Evolutionary conservation across 2,888 invertebrate species (phyloP), one percentile per base, ranked within the genome.

Genomic region (Cyrtodaria siliqua): DNA sequence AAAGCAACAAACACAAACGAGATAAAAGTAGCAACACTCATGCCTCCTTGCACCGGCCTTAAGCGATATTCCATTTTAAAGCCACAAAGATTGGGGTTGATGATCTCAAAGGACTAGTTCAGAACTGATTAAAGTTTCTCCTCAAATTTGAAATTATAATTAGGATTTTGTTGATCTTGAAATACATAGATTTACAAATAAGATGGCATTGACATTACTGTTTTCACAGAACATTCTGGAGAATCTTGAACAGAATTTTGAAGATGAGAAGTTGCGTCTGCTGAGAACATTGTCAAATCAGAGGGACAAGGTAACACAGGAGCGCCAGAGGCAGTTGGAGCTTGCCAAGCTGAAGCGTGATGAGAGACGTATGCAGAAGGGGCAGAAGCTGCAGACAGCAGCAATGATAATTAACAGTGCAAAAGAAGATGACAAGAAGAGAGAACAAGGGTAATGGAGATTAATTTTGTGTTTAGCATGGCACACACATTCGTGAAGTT

Each of bases 381-480:
- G 90, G 49, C 88, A 89, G 6, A 86, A 90, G 67, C 69, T 90
- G 40, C 87, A 90, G 33, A 84, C 86, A 6, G 89, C 88, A 2
- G 86, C 86, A 27, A 69, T 88, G 53, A 79, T 91, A 14, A 81
- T 90, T 23, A 69, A 75, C 16, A 62, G 83, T 47, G 82, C 82
- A 9, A 79, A 83, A 29, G 80, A 88, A 44, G 70, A 76, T 9
- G 78, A 83, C 12, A 79, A 80, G 67, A 73, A 79, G 18, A 73
- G 75, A 18, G 81, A 84, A 55, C 63, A 86, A 33, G 85, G 73
- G 88, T 88, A 33, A n/a, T n/a, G n/a, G n/a, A n/a, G n/a, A n/a
- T n/a, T n/a, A n/a, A n/a, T n/a, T n/a, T n/a, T n/a, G n/a, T n/a
- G n/a, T n/a, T n/a, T n/a, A n/a, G n/a, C n/a, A n/a, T n/a, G n/a